Percentiles rank a stretch among this genome's conserved stretches.
These are phyloP conservation scores for Nasonia giraulti DNA, from an alignment of 1,140 invertebrate species.

Conservation along the genomic window DNA sequence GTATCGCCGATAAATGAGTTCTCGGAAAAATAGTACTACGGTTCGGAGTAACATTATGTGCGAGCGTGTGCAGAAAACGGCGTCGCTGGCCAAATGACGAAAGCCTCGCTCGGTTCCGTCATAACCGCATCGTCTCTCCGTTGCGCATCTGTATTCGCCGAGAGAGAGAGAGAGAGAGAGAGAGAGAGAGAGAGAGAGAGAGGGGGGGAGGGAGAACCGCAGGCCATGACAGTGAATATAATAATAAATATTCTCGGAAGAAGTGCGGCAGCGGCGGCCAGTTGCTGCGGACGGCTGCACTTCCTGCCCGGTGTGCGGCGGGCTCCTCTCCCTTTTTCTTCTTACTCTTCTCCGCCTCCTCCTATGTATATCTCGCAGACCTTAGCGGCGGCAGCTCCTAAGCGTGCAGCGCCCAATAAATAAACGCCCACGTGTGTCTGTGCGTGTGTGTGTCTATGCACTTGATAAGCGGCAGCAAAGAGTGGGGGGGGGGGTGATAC, in stretches of 20 bases:
- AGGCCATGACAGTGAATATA: conserved; percentile 16
- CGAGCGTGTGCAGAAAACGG: too few species aligned
- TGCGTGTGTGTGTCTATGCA: background rate
- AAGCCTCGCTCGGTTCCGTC: too few species aligned
- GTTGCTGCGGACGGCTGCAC: background rate
- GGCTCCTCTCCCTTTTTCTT: background rate
- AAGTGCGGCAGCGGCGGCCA: background rate
- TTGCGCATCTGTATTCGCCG: too few species aligned
- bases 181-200: too few species aligned
- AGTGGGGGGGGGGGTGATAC: background rate
- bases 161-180: too few species aligned
- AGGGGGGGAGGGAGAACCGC: background rate
- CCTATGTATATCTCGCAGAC: background rate
- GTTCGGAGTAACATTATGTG: too few species aligned
- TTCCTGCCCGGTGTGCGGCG: conserved; percentile 1
- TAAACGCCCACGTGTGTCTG: conserved; percentile 2
- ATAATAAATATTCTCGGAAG: background rate
- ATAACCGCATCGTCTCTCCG: too few species aligned
- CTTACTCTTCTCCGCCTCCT: background rate
- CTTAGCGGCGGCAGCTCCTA: too few species aligned
- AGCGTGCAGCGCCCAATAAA: too few species aligned
- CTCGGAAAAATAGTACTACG: too few species aligned
- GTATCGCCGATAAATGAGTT: too few species aligned
- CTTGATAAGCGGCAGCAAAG: background rate
- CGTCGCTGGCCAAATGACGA: too few species aligned